Conservation (phyloP, 2,888 invertebrate genomes). For the Fragum whitleyi region DNA sequence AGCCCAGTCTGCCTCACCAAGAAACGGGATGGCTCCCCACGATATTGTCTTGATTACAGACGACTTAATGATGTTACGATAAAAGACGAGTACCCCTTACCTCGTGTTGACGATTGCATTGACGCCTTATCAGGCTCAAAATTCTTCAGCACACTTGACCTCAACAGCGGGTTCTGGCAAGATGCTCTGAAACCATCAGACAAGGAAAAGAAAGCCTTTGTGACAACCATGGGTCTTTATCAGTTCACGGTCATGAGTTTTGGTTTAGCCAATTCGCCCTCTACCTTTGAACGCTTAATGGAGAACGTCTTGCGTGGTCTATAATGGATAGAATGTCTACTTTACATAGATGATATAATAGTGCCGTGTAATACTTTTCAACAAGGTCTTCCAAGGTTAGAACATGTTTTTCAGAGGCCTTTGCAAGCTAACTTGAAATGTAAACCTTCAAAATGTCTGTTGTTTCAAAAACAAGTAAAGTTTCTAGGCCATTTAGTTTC, state of each 20-base stretch:
- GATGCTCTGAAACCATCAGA: conserved; percentile 52
- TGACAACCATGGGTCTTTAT: conserved; percentile 38
- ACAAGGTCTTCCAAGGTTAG: conserved; percentile 19
- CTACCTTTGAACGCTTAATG: too few relatives aligned
- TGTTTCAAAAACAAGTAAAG: conserved; percentile 36
- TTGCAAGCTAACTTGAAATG: background rate
- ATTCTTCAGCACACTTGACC: conserved; percentile 64
- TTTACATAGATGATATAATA: conserved; percentile 28
- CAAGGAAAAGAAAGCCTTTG: conserved; percentile 68
- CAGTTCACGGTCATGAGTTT: too few relatives aligned
- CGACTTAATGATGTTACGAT: conserved; percentile 64
- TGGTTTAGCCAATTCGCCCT: too few relatives aligned
- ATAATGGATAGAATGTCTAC: too few relatives aligned
- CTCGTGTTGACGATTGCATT: conserved; percentile 62
- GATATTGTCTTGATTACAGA: conserved; percentile 62
- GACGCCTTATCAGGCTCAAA: conserved; percentile 55
- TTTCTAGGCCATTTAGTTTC: conserved; percentile 34
- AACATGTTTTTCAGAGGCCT: conserved; percentile 2
- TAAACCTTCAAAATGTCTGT: conserved; percentile 38
- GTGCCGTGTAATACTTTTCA: background rate
- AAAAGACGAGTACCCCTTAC: conserved; percentile 68
- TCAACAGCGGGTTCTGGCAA: conserved; percentile 68
- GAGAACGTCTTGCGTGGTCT: too few relatives aligned
- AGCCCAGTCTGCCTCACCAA: conserved; percentile 41
- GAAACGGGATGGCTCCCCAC: conserved; percentile 44